Percentiles rank a stretch among this genome's conserved stretches.
Conservation (phyloP, 2,113 vertebrate genomes). For the Tor tambroides region DNA sequence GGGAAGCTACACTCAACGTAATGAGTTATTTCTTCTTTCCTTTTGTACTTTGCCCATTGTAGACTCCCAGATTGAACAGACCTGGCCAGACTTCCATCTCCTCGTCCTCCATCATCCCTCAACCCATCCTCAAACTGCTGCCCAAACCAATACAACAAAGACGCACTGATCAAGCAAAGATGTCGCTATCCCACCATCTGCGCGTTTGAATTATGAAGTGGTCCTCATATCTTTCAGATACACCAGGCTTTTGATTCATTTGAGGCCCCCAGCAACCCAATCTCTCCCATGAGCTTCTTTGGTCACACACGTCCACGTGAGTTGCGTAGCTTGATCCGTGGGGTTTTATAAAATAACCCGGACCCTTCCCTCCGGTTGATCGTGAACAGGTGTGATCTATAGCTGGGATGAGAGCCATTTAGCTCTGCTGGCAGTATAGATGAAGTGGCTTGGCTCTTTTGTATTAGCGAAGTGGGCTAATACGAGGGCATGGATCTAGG, state of each 20-base stretch:
- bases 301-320: constrained; percentile 46
- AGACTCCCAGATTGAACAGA: constrained; percentile 36
- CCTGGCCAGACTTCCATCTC: constrained; percentile 52
- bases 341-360: constrained; percentile 42
- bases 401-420: constrained; percentile 57
- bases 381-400: constrained; percentile 39
- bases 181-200: constrained; percentile 35
- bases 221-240: constrained; percentile 53
- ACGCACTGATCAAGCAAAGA: constrained; percentile 47
- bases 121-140: constrained; percentile 1
- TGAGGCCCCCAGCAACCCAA: constrained; percentile 69
- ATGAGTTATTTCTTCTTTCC: constrained; percentile 48
- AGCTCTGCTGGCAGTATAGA: constrained; percentile 51
- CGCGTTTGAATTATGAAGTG: constrained; percentile 33
- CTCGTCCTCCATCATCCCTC: constrained; percentile 22
- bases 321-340: constrained; percentile 32
- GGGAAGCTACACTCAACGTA: constrained; percentile 38
- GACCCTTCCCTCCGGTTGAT: constrained; percentile 41
- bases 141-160: constrained; percentile 24
- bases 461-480: constrained; percentile 71
- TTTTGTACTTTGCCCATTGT: constrained; percentile 46
- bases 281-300: constrained; percentile 74
- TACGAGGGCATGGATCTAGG: constrained; percentile 55
- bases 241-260: constrained; percentile 72
- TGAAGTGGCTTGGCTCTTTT: constrained; percentile 57